Percentiles rank a stretch among this genome's conserved stretches.
phyloP scores from a whole-genome alignment of 2,113 vertebrate genomes.

The Acanthisitta chloris region DNA sequence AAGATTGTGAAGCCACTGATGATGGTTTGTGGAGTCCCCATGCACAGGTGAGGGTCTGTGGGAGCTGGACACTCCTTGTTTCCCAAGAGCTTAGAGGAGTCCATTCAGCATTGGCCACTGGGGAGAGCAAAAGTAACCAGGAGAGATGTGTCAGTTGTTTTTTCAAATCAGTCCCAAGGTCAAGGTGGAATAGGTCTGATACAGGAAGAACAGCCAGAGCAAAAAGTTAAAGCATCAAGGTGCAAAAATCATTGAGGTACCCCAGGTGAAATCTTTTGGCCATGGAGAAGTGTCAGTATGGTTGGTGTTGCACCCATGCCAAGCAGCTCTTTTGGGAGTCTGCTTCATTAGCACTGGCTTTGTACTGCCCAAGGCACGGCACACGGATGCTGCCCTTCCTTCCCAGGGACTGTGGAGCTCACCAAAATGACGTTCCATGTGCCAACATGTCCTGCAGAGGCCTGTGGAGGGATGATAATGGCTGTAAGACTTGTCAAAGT shows the following conservation, averaged over 20 bases:
- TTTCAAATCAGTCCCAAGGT: background rate
- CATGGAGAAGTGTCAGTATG: rapidly evolving
- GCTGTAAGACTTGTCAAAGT: conserved; percentile 43
- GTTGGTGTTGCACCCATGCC: background rate
- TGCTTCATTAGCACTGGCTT: background rate
- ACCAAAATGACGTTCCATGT: background rate
- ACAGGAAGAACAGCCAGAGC: background rate
- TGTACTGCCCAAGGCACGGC: rapidly evolving
- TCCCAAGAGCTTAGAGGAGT: background rate
- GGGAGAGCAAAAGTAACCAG: background rate
- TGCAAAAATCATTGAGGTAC: background rate
- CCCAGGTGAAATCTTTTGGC: background rate
- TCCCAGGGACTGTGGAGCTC: background rate
- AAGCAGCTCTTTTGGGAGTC: background rate
- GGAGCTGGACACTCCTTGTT: background rate
- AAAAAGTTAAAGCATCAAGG: background rate
- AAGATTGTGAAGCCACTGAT: background rate
- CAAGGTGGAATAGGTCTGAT: background rate
- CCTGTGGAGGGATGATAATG: background rate
- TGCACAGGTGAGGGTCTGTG: background rate
- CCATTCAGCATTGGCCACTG: background rate
- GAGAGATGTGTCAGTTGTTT: background rate
- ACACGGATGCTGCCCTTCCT: rapidly evolving
- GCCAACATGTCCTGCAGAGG: background rate
- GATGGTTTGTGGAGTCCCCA: background rate